Evolutionary conservation across 2,888 invertebrate genomes (phyloP).

Genomic region (Pheosia gnoma): DNA sequence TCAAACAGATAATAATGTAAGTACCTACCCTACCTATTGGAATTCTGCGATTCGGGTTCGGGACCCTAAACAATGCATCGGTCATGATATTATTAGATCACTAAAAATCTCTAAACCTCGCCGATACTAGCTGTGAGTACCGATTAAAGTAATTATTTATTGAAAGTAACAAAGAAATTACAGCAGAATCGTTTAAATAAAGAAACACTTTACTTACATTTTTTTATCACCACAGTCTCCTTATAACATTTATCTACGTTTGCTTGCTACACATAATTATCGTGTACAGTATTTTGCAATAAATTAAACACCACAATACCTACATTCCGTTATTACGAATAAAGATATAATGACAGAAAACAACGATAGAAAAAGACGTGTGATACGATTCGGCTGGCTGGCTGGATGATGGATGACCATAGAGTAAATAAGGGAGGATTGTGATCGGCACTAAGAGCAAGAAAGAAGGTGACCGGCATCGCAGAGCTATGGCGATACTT

Average conservation of each 20-base stretch:
- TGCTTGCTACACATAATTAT: slow-evolving; percentile 56
- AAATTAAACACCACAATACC: slow-evolving; percentile 51
- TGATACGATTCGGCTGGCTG: slow-evolving; percentile 42
- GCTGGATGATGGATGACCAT: slow-evolving; percentile 46
- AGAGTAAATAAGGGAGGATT: no score
- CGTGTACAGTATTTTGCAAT: slow-evolving; percentile 50
- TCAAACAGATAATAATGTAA: slow-evolving; percentile 16
- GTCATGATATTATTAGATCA: slow-evolving; percentile 7
- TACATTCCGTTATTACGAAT: slow-evolving; percentile 52
- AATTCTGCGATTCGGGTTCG: slow-evolving; percentile 16
- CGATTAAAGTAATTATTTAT: slow-evolving; percentile 25
- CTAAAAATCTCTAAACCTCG: slow-evolving; percentile 9
- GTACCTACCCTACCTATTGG: slow-evolving; percentile 7
- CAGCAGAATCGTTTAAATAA: slow-evolving; percentile 49
- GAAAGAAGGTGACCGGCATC: no score
- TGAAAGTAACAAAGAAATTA: slow-evolving; percentile 53
- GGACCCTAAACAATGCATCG: background rate
- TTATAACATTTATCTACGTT: slow-evolving; percentile 39
- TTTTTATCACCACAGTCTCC: slow-evolving; percentile 44
- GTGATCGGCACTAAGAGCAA: no score
- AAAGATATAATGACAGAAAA: slow-evolving; percentile 70
- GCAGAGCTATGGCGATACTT: background rate
- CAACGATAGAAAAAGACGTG: slow-evolving; percentile 77
- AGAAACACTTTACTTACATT: slow-evolving; percentile 63
- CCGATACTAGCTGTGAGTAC: slow-evolving; percentile 14